Evolutionary conservation across 2,888 invertebrate species (phyloP), one percentile per base, ranked within the genome.

Genomic region (Iphiclides podalirius): DNA sequence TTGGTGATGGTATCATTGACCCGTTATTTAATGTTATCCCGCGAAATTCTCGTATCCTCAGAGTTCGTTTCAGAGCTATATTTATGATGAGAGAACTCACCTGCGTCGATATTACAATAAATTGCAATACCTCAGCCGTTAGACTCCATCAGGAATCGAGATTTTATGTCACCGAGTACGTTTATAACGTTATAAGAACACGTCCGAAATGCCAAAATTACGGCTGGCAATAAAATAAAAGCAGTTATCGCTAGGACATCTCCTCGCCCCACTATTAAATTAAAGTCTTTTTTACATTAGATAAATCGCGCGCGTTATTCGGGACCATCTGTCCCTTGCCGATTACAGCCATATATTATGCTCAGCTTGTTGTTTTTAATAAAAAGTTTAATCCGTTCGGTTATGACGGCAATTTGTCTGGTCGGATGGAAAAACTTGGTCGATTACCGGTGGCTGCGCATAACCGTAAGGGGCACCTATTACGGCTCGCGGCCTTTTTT

Each of bases 291-390:
- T 86, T 81, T 83, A 79, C 85, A 85, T 88, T 87, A 87, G 86
- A 88, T 85, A 86, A 87, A 88, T 87, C 81, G 86, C 75, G 65
- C 64, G 69, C 79, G 86, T 82, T 83, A 83, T 84, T 84, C 76
- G 81, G 82, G 75, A 82, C 79, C 86, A 88, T 87, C 85, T 88
- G 87, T 86, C 85, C 85, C 84, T 76, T 79, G 76, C 79, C 82
- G 84, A 86, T 86, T 85, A 85, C 83, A 75, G 70, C 79, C 77
- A 82, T 85, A 86, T 86, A 86, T 87, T 87, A 86, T 86, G 78
- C 86, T 76, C 83, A 79, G 86, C 86, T 86, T 87, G 86, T 86
- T 87, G 86, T 87, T 86, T 86, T 87, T 87, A 87, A 86, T 87
- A 87, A 87, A 87, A 87, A 87, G 86, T 87, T 87, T 86, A 87